Evolutionary conservation across 2,797 vertebrate genomes (phyloP).

Genomic region (Crocidura indochinensis): DNA sequence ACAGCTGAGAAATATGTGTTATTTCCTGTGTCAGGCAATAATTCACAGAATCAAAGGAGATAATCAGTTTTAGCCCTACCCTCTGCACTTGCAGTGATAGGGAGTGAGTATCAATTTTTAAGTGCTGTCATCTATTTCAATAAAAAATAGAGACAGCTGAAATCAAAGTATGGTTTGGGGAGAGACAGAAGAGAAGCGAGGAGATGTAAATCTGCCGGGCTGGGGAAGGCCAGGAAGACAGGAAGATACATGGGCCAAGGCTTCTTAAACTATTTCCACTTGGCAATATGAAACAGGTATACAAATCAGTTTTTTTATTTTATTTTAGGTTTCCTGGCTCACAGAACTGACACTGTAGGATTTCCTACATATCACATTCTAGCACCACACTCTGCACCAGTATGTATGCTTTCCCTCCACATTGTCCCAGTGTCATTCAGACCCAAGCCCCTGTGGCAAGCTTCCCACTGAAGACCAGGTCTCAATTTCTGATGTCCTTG

Average conservation of each 20-base stretch:
- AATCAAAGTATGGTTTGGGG: conserved; percentile 9
- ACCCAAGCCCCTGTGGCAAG: too few species aligned
- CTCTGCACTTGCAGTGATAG: conserved; percentile 14
- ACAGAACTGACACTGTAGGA: too few species aligned
- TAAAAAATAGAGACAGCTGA: not conserved
- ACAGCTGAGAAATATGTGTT: not conserved
- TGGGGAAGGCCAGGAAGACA: not conserved
- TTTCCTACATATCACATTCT: too few species aligned
- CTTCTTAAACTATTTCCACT: too few species aligned
- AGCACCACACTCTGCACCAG: too few species aligned
- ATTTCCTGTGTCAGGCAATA: not conserved
- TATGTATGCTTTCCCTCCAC: too few species aligned
- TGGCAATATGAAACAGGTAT: too few species aligned
- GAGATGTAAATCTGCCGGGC: not conserved
- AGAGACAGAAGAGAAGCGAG: not conserved
- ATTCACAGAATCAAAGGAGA: conserved; percentile 18
- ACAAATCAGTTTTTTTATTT: too few species aligned
- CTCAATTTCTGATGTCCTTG: too few species aligned
- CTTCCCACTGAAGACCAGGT: too few species aligned
- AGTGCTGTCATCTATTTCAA: conserved; percentile 12
- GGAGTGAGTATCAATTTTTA: conserved; percentile 36
- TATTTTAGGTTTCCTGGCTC: too few species aligned
- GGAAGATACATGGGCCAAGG: not conserved
- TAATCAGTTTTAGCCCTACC: conserved; percentile 50
- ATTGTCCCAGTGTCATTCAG: too few species aligned